Evolutionary conservation across 2,113 vertebrate genomes (phyloP), one percentile per base, ranked within the genome.

Genomic region (Cacatua alba): DNA sequence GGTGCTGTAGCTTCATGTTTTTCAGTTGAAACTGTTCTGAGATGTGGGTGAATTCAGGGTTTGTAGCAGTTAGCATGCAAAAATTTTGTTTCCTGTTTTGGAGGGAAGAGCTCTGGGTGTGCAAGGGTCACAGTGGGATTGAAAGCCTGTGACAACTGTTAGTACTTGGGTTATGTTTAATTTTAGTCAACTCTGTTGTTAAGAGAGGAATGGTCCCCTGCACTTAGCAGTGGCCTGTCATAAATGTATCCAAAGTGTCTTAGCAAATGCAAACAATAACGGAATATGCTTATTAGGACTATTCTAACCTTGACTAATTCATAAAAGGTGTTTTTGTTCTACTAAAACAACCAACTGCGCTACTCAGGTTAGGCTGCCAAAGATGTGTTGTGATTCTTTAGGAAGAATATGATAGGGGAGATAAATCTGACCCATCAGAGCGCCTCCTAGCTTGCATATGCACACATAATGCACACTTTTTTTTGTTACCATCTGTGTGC

Each of bases 1-100:
- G 94, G 91, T 95, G 81, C 84, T 95, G 14, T 86, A 90, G 68
- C 82, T 90, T 24, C 86, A 53, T 48, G 51, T 51, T 86, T 92
- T 35, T 86, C 43, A 63, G 23, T 69, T 76, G 55, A 89, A 89
- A 60, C n/a, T n/a, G 5, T 48, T 35, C 17, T 17, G 67, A 91
- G 81, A 39, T 31, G 12, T 25, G 53, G 24, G 6, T 75, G 86
- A 62, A 49, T 71, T 85, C 19, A 48, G 51, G 11, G 13, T 71
- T 53, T n/a, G 26, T 31, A 78, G 29, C 43, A 55, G 46, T 28
- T 86, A 75, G 39, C 8, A 14, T 13, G 31, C 31, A 80, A 69
- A 88, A 82, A 41, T 28, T 35, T 11, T 37, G 48, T 43, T 48
- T 18, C 18, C 15, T 51, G 3, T 39, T 76, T 65, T 48, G 67